Percentiles rank a stretch among this genome's conserved stretches.
Conservation (phyloP, 2,113 vertebrate species). For the Oncorhynchus kisutch region DNA sequence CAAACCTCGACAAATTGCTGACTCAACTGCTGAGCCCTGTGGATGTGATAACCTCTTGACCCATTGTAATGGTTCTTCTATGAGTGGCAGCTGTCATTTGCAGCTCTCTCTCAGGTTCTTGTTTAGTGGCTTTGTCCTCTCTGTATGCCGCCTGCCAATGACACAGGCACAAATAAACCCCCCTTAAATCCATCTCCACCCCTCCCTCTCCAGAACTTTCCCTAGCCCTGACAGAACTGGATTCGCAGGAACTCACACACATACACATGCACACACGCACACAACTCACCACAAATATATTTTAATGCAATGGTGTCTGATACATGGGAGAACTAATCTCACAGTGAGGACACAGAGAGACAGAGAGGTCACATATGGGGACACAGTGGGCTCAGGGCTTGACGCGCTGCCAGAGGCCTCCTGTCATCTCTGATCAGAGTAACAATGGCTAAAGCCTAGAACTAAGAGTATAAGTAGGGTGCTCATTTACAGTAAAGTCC, state of each 20-base stretch:
- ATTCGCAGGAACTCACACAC: not conserved
- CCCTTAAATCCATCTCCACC: conserved; percentile 14
- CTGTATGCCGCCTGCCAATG: conserved; percentile 34
- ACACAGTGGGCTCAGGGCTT: not conserved
- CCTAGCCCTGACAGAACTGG: conserved; percentile 15
- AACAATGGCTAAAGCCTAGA: not conserved
- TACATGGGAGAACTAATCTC: no score
- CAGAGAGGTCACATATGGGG: not conserved
- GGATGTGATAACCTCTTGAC: not conserved
- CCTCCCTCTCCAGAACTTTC: not conserved
- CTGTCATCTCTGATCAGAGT: not conserved
- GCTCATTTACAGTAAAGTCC: not conserved
- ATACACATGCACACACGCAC: not conserved
- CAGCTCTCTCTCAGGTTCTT: conserved; percentile 28
- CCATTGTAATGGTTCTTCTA: not conserved
- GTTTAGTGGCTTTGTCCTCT: conserved; percentile 2
- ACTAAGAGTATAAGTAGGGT: not conserved
- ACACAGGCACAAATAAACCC: conserved; percentile 47
- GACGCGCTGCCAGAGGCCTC: not conserved
- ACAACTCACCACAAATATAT: not conserved
- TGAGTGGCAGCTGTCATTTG: conserved; percentile 36
- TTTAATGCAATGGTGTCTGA: no score
- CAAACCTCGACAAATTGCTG: not conserved
- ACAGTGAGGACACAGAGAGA: not conserved
- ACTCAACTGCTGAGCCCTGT: not conserved